Evolutionary conservation across 2,113 vertebrate genomes (phyloP).

Genomic region (Anser cygnoides): DNA sequence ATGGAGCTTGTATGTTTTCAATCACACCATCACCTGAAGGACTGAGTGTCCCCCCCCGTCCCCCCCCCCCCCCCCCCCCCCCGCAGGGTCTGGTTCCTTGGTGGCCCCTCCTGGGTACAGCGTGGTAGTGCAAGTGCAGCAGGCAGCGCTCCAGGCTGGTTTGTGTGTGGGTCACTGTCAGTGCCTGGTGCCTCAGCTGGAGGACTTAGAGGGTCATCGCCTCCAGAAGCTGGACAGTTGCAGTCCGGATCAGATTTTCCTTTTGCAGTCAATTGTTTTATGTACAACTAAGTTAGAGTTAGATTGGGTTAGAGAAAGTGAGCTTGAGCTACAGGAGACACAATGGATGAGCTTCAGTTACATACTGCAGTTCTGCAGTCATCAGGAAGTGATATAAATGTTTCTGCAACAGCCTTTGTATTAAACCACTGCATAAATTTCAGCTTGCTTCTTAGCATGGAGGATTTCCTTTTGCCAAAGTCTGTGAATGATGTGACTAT

Average conservation of each 20-base stretch:
- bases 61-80: too few species aligned
- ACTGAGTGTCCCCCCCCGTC: too few species aligned
- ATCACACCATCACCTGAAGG: fast-evolving
- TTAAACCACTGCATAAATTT: not conserved
- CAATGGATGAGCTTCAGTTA: not conserved
- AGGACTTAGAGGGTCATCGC: not conserved
- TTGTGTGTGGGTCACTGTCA: fast-evolving
- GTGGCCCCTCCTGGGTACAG: not conserved
- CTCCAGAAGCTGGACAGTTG: not conserved
- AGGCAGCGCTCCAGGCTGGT: not conserved
- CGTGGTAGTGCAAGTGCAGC: not conserved
- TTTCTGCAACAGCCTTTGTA: not conserved
- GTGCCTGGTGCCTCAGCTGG: not conserved
- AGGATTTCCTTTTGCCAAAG: not conserved
- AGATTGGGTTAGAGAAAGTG: not conserved
- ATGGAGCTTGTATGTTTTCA: not conserved
- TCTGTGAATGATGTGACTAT: not conserved
- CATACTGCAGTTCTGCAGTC: not conserved
- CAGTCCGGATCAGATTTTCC: not conserved
- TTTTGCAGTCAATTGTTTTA: not conserved
- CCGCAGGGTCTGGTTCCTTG: not conserved
- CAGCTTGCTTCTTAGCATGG: not conserved
- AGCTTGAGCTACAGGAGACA: not conserved
- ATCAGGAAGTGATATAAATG: not conserved
- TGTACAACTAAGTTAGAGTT: not conserved